phyloP scores from a whole-genome alignment of 2,113 vertebrate species.

The Erythrolamprus reginae region DNA sequence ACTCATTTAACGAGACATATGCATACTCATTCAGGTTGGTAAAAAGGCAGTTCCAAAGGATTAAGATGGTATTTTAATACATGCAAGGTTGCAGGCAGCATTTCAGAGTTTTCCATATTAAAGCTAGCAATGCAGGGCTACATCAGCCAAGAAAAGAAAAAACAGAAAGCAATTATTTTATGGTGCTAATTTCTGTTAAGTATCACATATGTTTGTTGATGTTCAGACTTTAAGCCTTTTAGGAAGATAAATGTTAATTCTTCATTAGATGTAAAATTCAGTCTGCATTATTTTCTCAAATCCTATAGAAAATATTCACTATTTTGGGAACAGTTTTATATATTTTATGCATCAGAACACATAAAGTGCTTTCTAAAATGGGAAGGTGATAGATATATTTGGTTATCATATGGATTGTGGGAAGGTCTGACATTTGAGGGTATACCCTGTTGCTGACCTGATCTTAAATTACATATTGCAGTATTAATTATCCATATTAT shows the following conservation, averaged over 20 bases:
- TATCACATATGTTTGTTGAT: neutral
- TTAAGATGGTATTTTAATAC: neutral
- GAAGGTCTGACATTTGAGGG: neutral
- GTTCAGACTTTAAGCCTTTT: neutral
- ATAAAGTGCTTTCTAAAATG: neutral
- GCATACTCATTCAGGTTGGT: slow-evolving; percentile 96
- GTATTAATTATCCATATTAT: neutral
- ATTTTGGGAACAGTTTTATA: neutral
- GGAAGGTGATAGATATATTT: neutral
- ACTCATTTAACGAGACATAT: slow-evolving; percentile 96
- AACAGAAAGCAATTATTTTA: neutral
- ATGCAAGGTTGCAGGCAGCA: neutral
- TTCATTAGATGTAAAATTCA: neutral
- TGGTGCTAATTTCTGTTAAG: neutral
- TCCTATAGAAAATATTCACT: neutral
- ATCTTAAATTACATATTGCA: neutral
- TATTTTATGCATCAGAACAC: neutral
- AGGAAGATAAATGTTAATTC: neutral
- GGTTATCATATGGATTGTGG: neutral
- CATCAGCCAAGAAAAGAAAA: neutral
- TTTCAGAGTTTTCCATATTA: neutral
- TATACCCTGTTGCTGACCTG: neutral
- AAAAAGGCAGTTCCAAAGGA: neutral
- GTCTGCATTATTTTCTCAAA: neutral
- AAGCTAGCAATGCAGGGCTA: neutral